phyloP scores from a whole-genome alignment of 2,888 invertebrate genomes.

The Itoplectis maculator region DNA sequence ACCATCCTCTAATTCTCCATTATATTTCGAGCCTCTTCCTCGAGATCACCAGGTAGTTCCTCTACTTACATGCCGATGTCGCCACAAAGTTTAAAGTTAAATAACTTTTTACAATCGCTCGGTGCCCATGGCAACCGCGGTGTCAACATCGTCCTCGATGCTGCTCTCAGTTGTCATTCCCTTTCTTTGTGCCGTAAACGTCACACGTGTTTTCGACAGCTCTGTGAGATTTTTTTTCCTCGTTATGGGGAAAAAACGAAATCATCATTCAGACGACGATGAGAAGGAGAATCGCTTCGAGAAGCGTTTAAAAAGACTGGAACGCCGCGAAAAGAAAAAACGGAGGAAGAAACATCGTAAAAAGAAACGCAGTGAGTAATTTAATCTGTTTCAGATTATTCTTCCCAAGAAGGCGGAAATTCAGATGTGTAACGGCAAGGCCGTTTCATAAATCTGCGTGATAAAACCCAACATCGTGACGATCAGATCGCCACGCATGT shows the following conservation, averaged over 20 bases:
- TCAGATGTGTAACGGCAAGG: not conserved
- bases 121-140: not conserved
- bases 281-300: conserved; percentile 21
- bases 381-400: conserved; percentile 11
- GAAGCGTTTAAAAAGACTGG: conserved; percentile 9
- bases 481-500: conserved; percentile 13
- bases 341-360: not conserved
- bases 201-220: conserved; percentile 21
- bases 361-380: conserved; percentile 11
- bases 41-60: not conserved
- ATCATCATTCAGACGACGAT: conserved; percentile 10
- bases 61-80: not conserved
- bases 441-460: not conserved
- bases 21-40: conserved; percentile 1
- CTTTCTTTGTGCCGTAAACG: conserved; percentile 21
- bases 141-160: not conserved
- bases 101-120: not conserved
- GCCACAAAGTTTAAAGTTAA: conserved; percentile 10
- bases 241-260: conserved; percentile 18
- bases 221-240: conserved; percentile 1
- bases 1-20: no score
- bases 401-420: conserved; percentile 16
- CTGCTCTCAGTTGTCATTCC: conserved; percentile 7
- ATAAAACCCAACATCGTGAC: conserved; percentile 14
- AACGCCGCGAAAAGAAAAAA: conserved; percentile 16